A percentile compares a stretch with the other conserved stretches of the same genome.
Evolutionary conservation across 2,888 invertebrate genomes (phyloP).

Genomic region (Hirtodrosophila duncani): DNA sequence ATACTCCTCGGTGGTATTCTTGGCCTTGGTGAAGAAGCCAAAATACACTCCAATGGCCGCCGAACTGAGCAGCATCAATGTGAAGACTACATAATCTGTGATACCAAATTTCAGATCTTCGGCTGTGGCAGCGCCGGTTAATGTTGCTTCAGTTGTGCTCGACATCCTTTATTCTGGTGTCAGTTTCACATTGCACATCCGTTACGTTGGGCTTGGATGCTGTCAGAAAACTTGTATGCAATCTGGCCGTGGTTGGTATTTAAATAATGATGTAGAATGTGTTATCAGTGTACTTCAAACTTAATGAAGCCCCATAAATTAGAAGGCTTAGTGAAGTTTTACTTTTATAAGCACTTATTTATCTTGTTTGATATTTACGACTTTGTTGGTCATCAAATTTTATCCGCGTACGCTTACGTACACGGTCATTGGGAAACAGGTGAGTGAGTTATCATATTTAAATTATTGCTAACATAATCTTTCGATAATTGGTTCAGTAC

Average conservation of each 20-base stretch:
- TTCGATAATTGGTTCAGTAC: too few relatives aligned
- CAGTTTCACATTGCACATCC: not conserved
- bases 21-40: conserved; percentile 79
- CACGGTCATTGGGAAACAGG: too few relatives aligned
- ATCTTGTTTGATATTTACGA: not conserved
- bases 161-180: conserved; percentile 28
- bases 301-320: conserved; percentile 23
- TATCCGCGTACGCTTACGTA: too few relatives aligned
- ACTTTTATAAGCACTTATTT: conserved; percentile 12
- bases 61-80: conserved; percentile 79
- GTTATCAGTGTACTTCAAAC: conserved; percentile 20
- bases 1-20: conserved; percentile 80
- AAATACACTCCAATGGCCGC: conserved; percentile 81
- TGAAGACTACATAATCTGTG: conserved; percentile 81
- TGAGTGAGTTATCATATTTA: too few relatives aligned
- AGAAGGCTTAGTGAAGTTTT: conserved; percentile 11
- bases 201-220: conserved; percentile 10
- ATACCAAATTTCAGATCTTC: conserved; percentile 60
- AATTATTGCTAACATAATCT: too few relatives aligned
- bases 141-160: conserved; percentile 10
- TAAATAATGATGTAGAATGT: conserved; percentile 28
- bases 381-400: too few relatives aligned
- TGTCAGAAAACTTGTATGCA: conserved; percentile 18
- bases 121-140: conserved; percentile 7
- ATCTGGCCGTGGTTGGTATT: conserved; percentile 7